A percentile compares a stretch with the other conserved stretches of the same genome.
Evolutionary conservation across 2,888 invertebrate genomes (phyloP).

Genomic region (Heliothis peltigera): DNA sequence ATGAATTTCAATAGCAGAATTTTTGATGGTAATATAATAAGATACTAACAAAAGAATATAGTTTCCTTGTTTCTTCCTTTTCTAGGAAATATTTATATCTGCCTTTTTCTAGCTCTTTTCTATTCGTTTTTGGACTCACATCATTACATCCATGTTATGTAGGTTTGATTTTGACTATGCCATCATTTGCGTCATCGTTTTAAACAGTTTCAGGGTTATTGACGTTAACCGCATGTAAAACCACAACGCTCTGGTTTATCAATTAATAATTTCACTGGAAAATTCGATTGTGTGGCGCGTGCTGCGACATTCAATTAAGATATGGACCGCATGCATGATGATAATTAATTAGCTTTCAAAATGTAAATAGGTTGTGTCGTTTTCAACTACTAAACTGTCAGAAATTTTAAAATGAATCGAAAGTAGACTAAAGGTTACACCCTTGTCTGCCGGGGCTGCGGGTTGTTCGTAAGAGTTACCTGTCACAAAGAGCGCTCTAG

Average conservation of each 20-base stretch:
- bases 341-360: constrained; percentile 30
- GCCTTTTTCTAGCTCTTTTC: constrained; percentile 4
- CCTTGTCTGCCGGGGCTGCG: too few species aligned
- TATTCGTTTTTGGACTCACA: not conserved
- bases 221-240: constrained; percentile 3
- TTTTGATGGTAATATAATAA: constrained; percentile 45
- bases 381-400: constrained; percentile 4
- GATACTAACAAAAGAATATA: constrained; percentile 19
- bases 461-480: too few species aligned
- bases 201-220: not conserved
- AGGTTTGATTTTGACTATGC: not conserved
- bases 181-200: not conserved
- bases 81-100: constrained; percentile 9
- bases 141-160: not conserved
- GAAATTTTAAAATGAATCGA: not conserved
- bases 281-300: constrained; percentile 7
- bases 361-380: constrained; percentile 8
- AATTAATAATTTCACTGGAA: constrained; percentile 22
- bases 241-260: not conserved
- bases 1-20: constrained; percentile 36
- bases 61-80: constrained; percentile 9
- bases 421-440: too few species aligned
- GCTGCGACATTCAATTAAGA: constrained; percentile 38
- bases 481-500: too few species aligned
- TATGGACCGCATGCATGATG: constrained; percentile 21